A percentile compares a stretch with the other conserved stretches of the same genome.
These are phyloP conservation scores for Apodemia mormo DNA, from an alignment of 2,888 invertebrate genomes.

Conservation along the genomic window DNA sequence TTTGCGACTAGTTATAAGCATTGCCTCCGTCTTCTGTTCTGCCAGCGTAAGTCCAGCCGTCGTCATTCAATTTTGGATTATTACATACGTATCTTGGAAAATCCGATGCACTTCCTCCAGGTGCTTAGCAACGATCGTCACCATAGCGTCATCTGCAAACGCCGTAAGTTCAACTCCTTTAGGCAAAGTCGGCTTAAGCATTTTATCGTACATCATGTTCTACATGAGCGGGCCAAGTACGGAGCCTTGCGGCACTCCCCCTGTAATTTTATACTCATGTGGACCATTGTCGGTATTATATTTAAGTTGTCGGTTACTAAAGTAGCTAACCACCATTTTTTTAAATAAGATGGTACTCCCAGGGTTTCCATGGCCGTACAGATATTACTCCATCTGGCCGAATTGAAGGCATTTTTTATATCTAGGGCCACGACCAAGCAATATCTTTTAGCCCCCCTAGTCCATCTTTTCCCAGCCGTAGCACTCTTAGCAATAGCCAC, in stretches of 20 bases:
- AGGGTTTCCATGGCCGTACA: not conserved
- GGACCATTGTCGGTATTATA: not conserved
- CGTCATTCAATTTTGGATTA: too few relatives aligned
- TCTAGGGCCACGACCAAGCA: too few relatives aligned
- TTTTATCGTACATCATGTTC: too few relatives aligned
- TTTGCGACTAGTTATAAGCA: slow-evolving; percentile 18
- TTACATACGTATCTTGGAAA: too few relatives aligned
- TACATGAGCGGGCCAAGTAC: not conserved
- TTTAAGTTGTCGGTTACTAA: not conserved
- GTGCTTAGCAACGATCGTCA: not conserved
- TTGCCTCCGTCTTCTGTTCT: slow-evolving; percentile 20
- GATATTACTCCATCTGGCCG: slow-evolving; percentile 13
- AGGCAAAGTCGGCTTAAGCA: too few relatives aligned
- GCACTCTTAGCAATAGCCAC: slow-evolving; percentile 20
- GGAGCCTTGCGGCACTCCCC: not conserved
- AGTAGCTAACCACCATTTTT: not conserved
- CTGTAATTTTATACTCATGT: too few relatives aligned
- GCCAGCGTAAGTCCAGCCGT: slow-evolving; percentile 17
- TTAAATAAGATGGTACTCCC: not conserved
- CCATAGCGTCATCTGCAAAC: not conserved
- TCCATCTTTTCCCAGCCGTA: slow-evolving; percentile 15
- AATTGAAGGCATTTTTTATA: slow-evolving; percentile 27
- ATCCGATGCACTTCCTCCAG: too few relatives aligned
- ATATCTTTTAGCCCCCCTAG: slow-evolving; percentile 23
- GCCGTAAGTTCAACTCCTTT: too few relatives aligned